Evolutionary conservation across 2,888 invertebrate genomes (phyloP).

Genomic region (Thera britannica): DNA sequence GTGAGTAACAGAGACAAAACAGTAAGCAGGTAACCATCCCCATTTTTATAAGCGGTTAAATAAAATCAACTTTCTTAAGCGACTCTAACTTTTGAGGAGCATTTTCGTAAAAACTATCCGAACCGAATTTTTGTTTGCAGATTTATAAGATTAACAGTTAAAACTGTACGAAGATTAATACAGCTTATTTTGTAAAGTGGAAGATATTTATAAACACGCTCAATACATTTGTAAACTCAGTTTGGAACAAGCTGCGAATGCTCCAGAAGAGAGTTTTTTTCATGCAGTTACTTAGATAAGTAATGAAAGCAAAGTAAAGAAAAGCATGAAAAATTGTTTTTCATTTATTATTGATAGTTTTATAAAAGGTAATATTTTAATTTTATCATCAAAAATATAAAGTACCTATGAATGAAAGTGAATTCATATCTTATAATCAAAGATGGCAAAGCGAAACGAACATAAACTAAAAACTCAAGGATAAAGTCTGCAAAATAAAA

Average conservation of each 20-base stretch:
- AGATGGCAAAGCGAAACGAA: conserved; percentile 6
- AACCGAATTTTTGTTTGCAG: not conserved
- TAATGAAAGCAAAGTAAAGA: not conserved
- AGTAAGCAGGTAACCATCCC: not conserved
- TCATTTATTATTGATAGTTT: conserved; percentile 9
- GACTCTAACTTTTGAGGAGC: not conserved
- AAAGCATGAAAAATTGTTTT: conserved; percentile 4
- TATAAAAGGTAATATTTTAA: not conserved
- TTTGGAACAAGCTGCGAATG: conserved; percentile 1
- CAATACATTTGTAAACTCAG: conserved; percentile 1
- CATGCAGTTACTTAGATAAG: not conserved
- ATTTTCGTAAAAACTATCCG: not conserved
- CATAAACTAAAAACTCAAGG: conserved; percentile 15
- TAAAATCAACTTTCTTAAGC: not conserved
- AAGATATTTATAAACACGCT: conserved; percentile 7
- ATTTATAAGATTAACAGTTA: not conserved
- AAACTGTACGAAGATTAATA: not conserved
- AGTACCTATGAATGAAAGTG: no score
- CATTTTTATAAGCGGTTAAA: not conserved
- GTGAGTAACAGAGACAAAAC: conserved; percentile 26
- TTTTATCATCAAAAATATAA: no score
- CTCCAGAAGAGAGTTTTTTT: not conserved
- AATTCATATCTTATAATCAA: not conserved
- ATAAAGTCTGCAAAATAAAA: conserved; percentile 2
- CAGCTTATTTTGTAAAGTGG: not conserved